Percentiles rank a stretch among this genome's conserved stretches.
These are phyloP conservation scores for Eretmochelys imbricata DNA, from an alignment of 2,113 vertebrate genomes.

Conservation along the genomic window DNA sequence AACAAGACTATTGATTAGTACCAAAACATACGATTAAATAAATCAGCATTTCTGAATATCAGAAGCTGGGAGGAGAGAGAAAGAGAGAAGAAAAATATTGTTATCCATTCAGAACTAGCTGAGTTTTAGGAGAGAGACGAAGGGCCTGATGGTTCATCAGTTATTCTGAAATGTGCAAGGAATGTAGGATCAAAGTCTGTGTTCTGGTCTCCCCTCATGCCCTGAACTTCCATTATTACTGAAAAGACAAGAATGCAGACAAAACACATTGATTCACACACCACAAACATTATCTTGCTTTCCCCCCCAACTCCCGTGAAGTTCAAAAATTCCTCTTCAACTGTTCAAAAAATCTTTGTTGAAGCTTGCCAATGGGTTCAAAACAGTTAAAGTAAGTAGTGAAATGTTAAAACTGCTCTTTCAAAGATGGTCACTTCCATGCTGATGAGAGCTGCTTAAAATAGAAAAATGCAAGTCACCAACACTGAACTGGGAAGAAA, in stretches of 20 bases:
- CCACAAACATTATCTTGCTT: not conserved
- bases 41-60: not conserved
- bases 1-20: not conserved
- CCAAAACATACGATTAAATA: not conserved
- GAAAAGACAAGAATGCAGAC: not conserved
- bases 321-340: not conserved
- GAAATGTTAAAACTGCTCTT: not conserved
- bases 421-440: not conserved
- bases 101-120: constrained; percentile 21
- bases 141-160: not conserved
- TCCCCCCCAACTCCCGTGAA: not conserved
- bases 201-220: not conserved
- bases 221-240: not conserved
- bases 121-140: not conserved
- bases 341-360: constrained; percentile 6
- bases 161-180: not conserved
- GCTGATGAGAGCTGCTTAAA: not conserved
- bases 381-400: not conserved
- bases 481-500: not conserved
- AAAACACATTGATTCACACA: not conserved
- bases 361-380: not conserved
- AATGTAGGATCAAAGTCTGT: too few species aligned
- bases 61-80: not conserved
- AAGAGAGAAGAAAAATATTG: not conserved
- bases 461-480: not conserved